These are phyloP conservation scores for Paracyclopina nana DNA, from an alignment of 1,140 invertebrate species.

Conservation along the genomic window DNA sequence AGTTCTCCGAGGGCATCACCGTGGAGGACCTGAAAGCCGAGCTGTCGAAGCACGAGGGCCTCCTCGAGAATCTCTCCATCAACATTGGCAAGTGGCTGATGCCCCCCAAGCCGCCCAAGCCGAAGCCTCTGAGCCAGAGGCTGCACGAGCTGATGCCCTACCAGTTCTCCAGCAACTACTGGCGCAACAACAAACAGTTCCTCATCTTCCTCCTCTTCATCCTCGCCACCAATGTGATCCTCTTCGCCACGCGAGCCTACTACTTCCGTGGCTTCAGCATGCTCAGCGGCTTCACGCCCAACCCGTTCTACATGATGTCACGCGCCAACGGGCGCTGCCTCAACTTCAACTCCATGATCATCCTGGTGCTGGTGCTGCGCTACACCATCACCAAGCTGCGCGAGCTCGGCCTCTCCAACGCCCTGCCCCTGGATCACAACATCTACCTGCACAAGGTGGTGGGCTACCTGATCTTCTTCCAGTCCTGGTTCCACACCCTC, in stretches of 20 bases:
- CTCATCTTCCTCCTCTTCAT: slow-evolving; percentile 50
- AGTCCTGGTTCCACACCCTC: slow-evolving; percentile 53
- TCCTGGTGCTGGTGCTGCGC: slow-evolving; percentile 67
- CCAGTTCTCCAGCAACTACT: slow-evolving; percentile 53
- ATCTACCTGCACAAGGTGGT: slow-evolving; percentile 83
- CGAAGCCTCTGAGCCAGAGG: slow-evolving; percentile 25
- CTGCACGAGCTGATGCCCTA: slow-evolving; percentile 33
- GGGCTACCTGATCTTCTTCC: slow-evolving; percentile 54
- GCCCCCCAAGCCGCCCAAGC: slow-evolving; percentile 39
- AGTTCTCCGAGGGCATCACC: slow-evolving; percentile 57
- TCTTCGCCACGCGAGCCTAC: slow-evolving; percentile 52
- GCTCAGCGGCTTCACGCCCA: slow-evolving; percentile 24
- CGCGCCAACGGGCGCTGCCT: slow-evolving; percentile 75
- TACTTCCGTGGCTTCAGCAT: slow-evolving; percentile 37
- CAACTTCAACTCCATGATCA: slow-evolving; percentile 76
- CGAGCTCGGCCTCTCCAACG: slow-evolving; percentile 44
- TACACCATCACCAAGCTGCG: slow-evolving; percentile 64
- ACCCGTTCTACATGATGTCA: slow-evolving; percentile 56
- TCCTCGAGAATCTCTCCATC: slow-evolving; percentile 72
- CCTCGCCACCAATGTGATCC: slow-evolving; percentile 44
- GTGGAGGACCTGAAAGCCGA: slow-evolving; percentile 69
- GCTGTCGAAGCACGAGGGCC: slow-evolving; percentile 60
- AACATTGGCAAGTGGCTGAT: slow-evolving; percentile 52
- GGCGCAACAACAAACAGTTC: slow-evolving; percentile 72
- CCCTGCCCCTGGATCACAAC: slow-evolving; percentile 73